phyloP scores from a whole-genome alignment of 2,888 invertebrate genomes.

The Odontocerum albicorne region DNA sequence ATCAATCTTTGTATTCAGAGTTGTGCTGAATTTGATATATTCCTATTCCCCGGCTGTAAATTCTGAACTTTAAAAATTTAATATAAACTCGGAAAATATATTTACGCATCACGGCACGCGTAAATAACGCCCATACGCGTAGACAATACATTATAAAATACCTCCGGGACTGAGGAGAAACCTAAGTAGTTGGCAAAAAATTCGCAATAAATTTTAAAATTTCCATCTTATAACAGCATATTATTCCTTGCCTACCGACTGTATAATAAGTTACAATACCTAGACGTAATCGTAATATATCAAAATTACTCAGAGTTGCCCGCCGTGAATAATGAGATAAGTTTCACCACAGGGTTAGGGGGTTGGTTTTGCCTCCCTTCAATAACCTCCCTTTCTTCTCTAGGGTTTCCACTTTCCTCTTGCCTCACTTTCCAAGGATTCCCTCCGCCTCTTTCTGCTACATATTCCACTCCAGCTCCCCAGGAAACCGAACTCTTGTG shows the following conservation, averaged over 20 bases:
- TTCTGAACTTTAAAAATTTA: background rate
- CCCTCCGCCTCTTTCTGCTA: slow-evolving; percentile 30
- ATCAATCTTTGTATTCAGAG: too few relatives aligned
- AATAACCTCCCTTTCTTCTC: slow-evolving; percentile 1
- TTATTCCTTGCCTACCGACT: slow-evolving; percentile 36
- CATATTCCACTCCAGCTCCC: slow-evolving; percentile 16
- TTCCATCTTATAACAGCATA: slow-evolving; percentile 34
- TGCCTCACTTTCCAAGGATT: slow-evolving; percentile 27
- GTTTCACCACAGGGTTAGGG: slow-evolving; percentile 16
- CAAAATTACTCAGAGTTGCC: slow-evolving; percentile 37
- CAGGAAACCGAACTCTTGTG: slow-evolving; percentile 33
- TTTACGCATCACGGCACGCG: slow-evolving; percentile 6
- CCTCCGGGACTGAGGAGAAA: slow-evolving; percentile 15
- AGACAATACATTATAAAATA: slow-evolving; percentile 22
- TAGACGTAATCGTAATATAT: slow-evolving; percentile 32
- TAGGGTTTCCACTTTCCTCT: slow-evolving; percentile 29
- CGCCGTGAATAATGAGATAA: slow-evolving; percentile 26
- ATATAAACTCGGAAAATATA: slow-evolving; percentile 6
- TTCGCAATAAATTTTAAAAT: slow-evolving; percentile 32
- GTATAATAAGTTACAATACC: slow-evolving; percentile 36
- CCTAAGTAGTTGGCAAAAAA: slow-evolving; percentile 16
- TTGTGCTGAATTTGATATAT: too few relatives aligned
- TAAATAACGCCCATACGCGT: slow-evolving; percentile 18
- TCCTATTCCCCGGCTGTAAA: background rate
- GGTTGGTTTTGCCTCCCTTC: slow-evolving; percentile 4